Evolutionary conservation across 1,140 invertebrate species (phyloP).

Genomic region (Hyles vespertilio): DNA sequence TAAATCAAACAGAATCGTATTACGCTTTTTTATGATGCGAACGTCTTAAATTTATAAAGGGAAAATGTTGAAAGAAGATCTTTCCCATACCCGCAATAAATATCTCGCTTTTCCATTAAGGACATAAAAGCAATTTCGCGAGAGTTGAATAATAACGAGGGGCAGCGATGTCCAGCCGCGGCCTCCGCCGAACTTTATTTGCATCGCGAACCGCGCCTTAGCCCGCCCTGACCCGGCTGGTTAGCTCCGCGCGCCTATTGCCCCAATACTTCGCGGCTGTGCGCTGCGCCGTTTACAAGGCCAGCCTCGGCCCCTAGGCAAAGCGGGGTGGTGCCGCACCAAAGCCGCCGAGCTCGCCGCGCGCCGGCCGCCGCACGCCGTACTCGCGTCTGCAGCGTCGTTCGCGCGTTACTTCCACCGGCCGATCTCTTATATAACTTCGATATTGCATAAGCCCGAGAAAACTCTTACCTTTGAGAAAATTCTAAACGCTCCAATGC

Average conservation of each 20-base stretch:
- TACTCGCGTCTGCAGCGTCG: neutral
- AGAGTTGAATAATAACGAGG: constrained; percentile 73
- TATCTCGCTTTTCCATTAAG: constrained; percentile 74
- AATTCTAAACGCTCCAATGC: constrained; percentile 52
- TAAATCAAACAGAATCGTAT: constrained; percentile 1
- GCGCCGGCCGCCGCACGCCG: no score
- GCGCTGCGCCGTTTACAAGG: constrained; percentile 23
- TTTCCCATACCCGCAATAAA: constrained; percentile 67
- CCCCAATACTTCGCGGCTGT: constrained; percentile 69
- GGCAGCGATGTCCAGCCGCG: constrained; percentile 64
- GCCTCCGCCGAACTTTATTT: constrained; percentile 68
- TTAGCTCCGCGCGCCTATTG: constrained; percentile 56
- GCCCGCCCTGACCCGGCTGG: constrained; percentile 25
- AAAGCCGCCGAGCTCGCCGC: neutral
- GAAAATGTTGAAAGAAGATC: constrained; percentile 47
- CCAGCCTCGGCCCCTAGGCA: neutral
- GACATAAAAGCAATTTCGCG: constrained; percentile 72
- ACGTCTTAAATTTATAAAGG: constrained; percentile 30
- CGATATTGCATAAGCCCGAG: constrained; percentile 55
- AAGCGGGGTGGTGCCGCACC: neutral
- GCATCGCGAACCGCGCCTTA: constrained; percentile 61
- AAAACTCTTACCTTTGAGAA: constrained; percentile 65
- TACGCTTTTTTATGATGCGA: neutral
- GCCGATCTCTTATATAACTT: constrained; percentile 46
- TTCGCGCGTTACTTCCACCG: constrained; percentile 9